phyloP scores from a whole-genome alignment of 2,888 invertebrate genomes.

The Spodoptera littoralis region DNA sequence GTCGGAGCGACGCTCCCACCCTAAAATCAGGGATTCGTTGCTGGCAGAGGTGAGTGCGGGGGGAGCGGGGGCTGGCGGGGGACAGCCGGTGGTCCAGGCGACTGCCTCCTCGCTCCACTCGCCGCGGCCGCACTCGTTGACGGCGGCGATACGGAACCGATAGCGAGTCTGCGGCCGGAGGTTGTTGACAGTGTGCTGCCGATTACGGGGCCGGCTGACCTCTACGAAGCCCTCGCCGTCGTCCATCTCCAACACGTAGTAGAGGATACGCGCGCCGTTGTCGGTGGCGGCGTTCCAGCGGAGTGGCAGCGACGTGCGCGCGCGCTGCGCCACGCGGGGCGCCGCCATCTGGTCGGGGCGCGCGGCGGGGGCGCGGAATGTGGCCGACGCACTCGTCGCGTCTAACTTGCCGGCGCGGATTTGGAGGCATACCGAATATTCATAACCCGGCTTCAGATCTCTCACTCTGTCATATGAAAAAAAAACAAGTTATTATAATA shows the following conservation, averaged over 20 bases:
- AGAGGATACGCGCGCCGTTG: constrained; percentile 93
- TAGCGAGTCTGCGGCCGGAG: constrained; percentile 94
- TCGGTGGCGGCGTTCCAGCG: constrained; percentile 92
- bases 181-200: constrained; percentile 93
- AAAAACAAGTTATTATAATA: background rate
- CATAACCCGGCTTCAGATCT: constrained; percentile 95
- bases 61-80: constrained; percentile 93
- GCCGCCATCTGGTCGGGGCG: constrained; percentile 93
- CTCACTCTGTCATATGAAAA: constrained; percentile 87
- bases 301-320: constrained; percentile 91
- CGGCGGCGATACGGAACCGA: constrained; percentile 94
- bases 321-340: constrained; percentile 92
- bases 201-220: constrained; percentile 91
- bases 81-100: constrained; percentile 93
- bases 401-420: constrained; percentile 93
- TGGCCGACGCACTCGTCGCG: constrained; percentile 92
- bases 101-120: constrained; percentile 91
- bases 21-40: constrained; percentile 90
- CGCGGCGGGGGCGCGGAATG: constrained; percentile 94
- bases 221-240: constrained; percentile 93
- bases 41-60: constrained; percentile 91
- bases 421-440: constrained; percentile 94
- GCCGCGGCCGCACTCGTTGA: constrained; percentile 94
- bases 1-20: constrained; percentile 94
- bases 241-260: constrained; percentile 94